phyloP scores from a whole-genome alignment of 1,140 invertebrate genomes.

The Camponotus pennsylvanicus region DNA sequence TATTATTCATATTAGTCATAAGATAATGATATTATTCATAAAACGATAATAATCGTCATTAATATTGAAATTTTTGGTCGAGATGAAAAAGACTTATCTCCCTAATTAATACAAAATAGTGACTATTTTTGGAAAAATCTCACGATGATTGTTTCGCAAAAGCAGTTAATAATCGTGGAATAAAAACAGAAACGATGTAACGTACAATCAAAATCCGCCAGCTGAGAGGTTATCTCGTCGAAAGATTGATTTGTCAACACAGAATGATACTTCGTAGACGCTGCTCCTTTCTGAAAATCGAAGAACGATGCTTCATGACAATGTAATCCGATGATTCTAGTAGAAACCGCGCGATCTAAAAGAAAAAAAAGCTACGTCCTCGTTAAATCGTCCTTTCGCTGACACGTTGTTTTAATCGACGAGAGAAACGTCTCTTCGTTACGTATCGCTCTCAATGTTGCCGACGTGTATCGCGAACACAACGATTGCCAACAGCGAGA shows the following conservation, averaged over 20 bases:
- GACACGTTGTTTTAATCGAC: background rate
- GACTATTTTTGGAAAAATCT: background rate
- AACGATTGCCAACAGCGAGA: constrained; percentile 29
- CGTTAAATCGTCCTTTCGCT: background rate
- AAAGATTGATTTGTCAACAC: constrained; percentile 15
- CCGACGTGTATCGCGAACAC: constrained; percentile 50
- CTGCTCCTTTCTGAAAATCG: background rate
- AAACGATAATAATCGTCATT: background rate
- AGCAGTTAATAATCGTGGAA: background rate
- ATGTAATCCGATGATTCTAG: background rate
- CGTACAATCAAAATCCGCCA: constrained; percentile 10
- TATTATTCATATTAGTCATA: background rate
- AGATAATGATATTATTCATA: constrained; percentile 16
- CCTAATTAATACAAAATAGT: background rate
- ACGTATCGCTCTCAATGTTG: constrained; percentile 1
- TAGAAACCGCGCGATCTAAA: too few species aligned
- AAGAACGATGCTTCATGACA: constrained; percentile 12
- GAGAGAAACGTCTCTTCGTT: background rate
- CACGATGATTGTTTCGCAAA: background rate
- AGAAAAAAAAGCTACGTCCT: too few species aligned
- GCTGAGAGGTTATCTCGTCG: constrained; percentile 34
- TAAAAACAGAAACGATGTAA: background rate
- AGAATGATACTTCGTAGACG: background rate
- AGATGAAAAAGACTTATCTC: background rate
- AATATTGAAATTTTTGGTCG: background rate